Conservation (phyloP, 2,888 invertebrate species). For the Drosophila barbarae region DNA sequence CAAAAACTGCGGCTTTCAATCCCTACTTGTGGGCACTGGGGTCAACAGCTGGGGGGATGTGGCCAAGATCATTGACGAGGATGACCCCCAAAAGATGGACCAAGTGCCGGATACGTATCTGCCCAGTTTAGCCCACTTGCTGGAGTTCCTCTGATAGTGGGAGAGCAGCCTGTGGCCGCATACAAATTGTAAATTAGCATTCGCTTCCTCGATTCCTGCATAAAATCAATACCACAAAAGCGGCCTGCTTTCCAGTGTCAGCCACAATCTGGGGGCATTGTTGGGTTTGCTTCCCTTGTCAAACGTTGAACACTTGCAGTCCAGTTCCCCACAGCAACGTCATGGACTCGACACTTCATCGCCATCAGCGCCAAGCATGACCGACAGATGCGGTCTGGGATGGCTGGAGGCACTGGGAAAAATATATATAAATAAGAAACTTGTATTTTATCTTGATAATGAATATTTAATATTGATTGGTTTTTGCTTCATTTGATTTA, state of each 20-base stretch:
- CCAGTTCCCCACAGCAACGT: conserved; percentile 4
- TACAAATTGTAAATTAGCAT: conserved; percentile 41
- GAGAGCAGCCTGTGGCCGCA: conserved; percentile 14
- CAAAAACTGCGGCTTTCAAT: conserved; percentile 56
- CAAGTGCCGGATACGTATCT: conserved; percentile 55
- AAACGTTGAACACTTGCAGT: conserved; percentile 31
- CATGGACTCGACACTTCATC: conserved; percentile 31
- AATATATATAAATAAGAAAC: background rate
- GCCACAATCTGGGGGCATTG: conserved; percentile 13
- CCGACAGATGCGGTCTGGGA: conserved; percentile 25
- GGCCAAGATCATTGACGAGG: conserved; percentile 30
- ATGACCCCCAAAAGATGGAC: conserved; percentile 23
- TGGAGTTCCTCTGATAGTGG: conserved; percentile 46
- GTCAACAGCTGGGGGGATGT: conserved; percentile 43
- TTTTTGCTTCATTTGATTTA: background rate
- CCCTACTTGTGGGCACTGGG: conserved; percentile 56
- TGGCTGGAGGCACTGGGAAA: background rate
- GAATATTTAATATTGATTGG: background rate
- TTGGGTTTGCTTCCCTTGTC: conserved; percentile 28
- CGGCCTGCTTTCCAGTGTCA: conserved; percentile 15
- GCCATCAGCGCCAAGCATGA: conserved; percentile 18
- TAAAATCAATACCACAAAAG: conserved; percentile 34
- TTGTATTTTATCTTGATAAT: background rate
- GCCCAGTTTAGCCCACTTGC: conserved; percentile 41
- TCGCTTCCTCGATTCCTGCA: conserved; percentile 15